Evolutionary conservation across 53 echinoderm and acorn worm species (phyloP), one percentile per base, ranked within the genome.

Genomic region (Hippasteria phrygiana): DNA sequence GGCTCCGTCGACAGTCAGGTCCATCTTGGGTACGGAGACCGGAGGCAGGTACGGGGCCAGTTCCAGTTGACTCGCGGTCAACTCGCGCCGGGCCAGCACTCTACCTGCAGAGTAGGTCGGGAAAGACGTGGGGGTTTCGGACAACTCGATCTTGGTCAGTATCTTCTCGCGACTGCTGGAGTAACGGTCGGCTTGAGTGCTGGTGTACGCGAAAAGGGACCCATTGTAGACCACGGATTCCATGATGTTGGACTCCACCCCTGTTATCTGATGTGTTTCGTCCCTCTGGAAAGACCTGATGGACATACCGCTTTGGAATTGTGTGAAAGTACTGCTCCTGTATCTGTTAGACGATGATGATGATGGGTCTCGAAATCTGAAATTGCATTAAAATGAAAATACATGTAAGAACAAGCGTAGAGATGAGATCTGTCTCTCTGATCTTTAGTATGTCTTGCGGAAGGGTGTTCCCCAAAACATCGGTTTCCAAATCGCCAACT

Each of bases 1-100:
- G 18, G 36, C 17, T 71, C 92, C 85, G 70, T 85, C 85, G 0
- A 85, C 70, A 34, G 45, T 85, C 2, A 85, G 37, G 54, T 85
- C 85, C 71, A 37, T 37, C 22, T 71, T 85, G 13, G 85, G 85
- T 1, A 71, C 85, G 51, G 5, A 48, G 51, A 36, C 36, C 0
- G 85, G 24, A 5, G 70, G 46, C 28, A 10, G 5, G 85, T 85
- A 85, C 20, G 50, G 17, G 46, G 47, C 32, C 11, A 34, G 69
- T 7, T 85, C 85, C 42, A 71, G 51, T 9, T 85, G 35, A 13
- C 42, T 24, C 31, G 70, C 6, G 2, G 47, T 38, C 5, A 50
- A 11, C 31, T 10, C 11, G 10, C 75, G 75, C 48, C 31, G 18
- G 24, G 39, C 20, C 29, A 51, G 14, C 40, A 64, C 24, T 3